Evolutionary conservation across 2,888 invertebrate genomes (phyloP).

Genomic region (Cryptus viduatorius): DNA sequence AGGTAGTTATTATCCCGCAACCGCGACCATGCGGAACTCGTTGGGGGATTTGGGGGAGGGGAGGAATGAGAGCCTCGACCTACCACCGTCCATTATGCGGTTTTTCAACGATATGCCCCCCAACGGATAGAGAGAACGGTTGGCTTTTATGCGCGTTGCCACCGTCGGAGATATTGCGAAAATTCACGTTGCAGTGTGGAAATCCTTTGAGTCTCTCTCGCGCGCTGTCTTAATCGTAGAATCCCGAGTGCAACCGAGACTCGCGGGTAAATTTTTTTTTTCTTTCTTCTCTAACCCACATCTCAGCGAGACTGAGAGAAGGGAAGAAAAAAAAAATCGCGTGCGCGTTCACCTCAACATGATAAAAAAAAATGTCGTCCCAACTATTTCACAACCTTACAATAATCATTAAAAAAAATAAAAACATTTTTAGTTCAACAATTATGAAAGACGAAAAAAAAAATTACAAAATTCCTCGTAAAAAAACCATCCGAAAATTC

Average conservation of each 20-base stretch:
- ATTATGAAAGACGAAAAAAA: not conserved
- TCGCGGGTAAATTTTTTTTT: not conserved
- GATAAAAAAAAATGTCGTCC: not conserved
- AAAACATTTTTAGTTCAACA: not conserved
- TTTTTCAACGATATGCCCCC: constrained; percentile 33
- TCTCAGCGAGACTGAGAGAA: not conserved
- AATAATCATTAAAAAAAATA: not conserved
- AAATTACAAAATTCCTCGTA: not conserved
- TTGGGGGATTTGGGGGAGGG: not conserved
- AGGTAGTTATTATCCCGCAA: constrained; percentile 25
- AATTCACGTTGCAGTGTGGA: constrained; percentile 62
- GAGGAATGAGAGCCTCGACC: constrained; percentile 26
- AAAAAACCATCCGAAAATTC: not conserved
- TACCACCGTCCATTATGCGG: constrained; percentile 51
- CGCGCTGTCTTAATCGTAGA: constrained; percentile 62
- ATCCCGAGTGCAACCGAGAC: constrained; percentile 41
- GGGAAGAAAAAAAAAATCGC: not conserved
- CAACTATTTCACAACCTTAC: not conserved
- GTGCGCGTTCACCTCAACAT: not conserved
- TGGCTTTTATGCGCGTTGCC: not conserved
- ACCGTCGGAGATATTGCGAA: constrained; percentile 53
- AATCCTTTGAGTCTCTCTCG: constrained; percentile 37
- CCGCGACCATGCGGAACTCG: constrained; percentile 58
- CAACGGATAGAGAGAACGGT: constrained; percentile 37
- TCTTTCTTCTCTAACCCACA: not conserved